Evolutionary conservation across 1,140 invertebrate genomes (phyloP), one percentile per base, ranked within the genome.

Genomic region (Orchesella cincta): DNA sequence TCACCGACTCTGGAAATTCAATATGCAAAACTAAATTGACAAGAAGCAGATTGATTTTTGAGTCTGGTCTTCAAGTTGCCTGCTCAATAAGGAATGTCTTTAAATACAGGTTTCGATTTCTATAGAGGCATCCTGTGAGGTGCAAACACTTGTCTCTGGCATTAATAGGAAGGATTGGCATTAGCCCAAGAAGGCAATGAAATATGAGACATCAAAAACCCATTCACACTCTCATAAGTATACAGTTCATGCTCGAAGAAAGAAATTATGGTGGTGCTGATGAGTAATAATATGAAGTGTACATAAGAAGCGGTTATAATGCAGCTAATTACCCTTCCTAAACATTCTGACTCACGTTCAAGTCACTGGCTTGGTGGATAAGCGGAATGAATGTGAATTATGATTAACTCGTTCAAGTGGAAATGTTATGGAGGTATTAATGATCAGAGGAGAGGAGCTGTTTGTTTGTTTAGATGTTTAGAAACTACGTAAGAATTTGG

Each of bases 21-120:
- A n/a, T n/a, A n/a, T n/a, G n/a, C n/a, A n/a, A n/a, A n/a, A n/a
- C n/a, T n/a, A n/a, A n/a, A n/a, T n/a, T n/a, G n/a, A n/a, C n/a
- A n/a, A n/a, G n/a, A n/a, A n/a, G n/a, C n/a, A n/a, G n/a, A n/a
- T n/a, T n/a, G n/a, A n/a, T n/a, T n/a, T n/a, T n/a, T n/a, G n/a
- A n/a, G n/a, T n/a, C n/a, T n/a, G n/a, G n/a, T n/a, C n/a, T n/a
- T n/a, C n/a, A n/a, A n/a, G n/a, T n/a, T n/a, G n/a, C n/a, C n/a
- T n/a, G n/a, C n/a, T n/a, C n/a, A n/a, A 57, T 57, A 57, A 57
- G 54, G 54, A 57, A 57, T 57, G 54, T 18, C 54, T 57, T 57
- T 16, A 57, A 8, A 46, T 20, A 20, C 54, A 57, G 23, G 14
- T 57, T 26, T 5, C 14, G 8, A 20, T 20, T 46, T 46, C 39